These are phyloP conservation scores for Seira musarum DNA, from an alignment of 2,888 invertebrate genomes.

Conservation along the genomic window DNA sequence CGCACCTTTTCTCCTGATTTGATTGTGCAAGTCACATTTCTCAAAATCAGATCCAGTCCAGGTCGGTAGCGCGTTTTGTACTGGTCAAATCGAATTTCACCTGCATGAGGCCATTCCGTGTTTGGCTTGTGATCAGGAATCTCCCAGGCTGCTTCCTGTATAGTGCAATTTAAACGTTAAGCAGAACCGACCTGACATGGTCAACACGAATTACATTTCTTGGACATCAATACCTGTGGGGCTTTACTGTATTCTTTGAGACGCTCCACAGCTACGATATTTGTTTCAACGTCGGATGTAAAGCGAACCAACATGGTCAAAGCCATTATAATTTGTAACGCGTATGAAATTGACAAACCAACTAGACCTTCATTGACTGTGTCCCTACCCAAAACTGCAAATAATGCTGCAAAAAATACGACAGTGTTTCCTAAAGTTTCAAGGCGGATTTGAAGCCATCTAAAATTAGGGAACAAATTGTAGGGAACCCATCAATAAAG, in stretches of 20 bases:
- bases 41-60: slow-evolving; percentile 74
- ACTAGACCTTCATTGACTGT: slow-evolving; percentile 83
- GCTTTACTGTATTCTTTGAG: slow-evolving; percentile 83
- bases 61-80: slow-evolving; percentile 73
- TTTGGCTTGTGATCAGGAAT: slow-evolving; percentile 62
- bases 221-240: too few species aligned
- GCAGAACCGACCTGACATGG: too few species aligned
- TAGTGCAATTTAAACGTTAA: too few species aligned
- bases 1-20: slow-evolving; percentile 73
- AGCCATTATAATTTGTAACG: slow-evolving; percentile 74
- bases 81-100: slow-evolving; percentile 73
- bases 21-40: slow-evolving; percentile 72
- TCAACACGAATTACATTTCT: too few species aligned
- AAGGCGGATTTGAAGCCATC: too few species aligned
- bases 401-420: slow-evolving; percentile 94
- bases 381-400: slow-evolving; percentile 88
- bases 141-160: slow-evolving; percentile 70
- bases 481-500: too few species aligned
- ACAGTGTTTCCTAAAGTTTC: slow-evolving; percentile 94
- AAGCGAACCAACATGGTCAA: slow-evolving; percentile 76
- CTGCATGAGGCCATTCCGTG: slow-evolving; percentile 75
- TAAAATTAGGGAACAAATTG: too few species aligned
- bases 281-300: slow-evolving; percentile 76
- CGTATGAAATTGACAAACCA: slow-evolving; percentile 78
- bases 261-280: slow-evolving; percentile 76